These are phyloP conservation scores for Stratiomys singularior DNA, from an alignment of 2,888 invertebrate species.

Conservation along the genomic window DNA sequence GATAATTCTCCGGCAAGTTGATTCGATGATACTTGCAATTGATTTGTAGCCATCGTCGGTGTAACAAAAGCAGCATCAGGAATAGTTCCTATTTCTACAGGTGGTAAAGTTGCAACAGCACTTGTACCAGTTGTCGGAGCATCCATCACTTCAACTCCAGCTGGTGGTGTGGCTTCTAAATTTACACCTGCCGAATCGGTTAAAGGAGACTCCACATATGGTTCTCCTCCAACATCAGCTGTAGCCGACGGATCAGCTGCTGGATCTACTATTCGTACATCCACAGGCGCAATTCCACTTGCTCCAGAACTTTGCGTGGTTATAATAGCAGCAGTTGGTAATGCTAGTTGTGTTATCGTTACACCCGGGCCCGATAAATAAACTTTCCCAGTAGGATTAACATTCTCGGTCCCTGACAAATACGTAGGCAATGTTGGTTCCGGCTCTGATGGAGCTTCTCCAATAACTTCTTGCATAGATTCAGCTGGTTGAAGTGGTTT, in stretches of 20 bases:
- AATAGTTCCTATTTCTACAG: conserved; percentile 1
- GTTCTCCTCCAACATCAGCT: background rate
- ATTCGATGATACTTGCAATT: too few relatives aligned
- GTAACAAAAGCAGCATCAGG: background rate
- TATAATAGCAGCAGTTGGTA: background rate
- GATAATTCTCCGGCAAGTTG: too few relatives aligned
- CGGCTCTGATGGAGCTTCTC: background rate
- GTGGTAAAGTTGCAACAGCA: conserved; percentile 18
- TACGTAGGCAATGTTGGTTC: background rate
- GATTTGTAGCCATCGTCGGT: background rate
- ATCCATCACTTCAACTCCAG: background rate
- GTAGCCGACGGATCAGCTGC: background rate
- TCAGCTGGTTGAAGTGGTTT: background rate
- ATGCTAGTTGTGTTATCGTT: background rate
- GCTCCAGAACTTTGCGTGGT: background rate
- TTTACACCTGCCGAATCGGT: background rate
- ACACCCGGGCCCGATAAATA: background rate
- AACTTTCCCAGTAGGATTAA: background rate
- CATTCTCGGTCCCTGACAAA: background rate
- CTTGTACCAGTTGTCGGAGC: conserved; percentile 13
- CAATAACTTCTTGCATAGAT: background rate
- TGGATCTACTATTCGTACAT: background rate
- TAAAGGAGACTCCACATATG: background rate
- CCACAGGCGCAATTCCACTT: background rate
- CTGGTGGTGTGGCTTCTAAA: conserved; percentile 7